Conservation (phyloP, 1,140 invertebrate genomes). For the Stratiolaelaps scimitus region DNA sequence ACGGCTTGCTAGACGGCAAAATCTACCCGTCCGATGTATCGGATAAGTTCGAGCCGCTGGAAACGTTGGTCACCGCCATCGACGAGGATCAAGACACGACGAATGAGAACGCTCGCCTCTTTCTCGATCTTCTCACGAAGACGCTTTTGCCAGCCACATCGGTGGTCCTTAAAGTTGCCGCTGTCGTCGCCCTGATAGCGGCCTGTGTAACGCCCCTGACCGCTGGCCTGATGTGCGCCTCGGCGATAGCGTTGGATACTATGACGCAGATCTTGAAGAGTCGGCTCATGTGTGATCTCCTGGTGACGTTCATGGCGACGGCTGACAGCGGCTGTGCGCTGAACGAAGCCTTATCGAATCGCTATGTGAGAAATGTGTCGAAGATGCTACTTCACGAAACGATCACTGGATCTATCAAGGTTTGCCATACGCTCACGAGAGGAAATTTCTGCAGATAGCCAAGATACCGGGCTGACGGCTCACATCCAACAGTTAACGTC, state of each 20-base stretch:
- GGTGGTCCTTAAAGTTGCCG: neutral
- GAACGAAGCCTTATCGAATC: conserved; percentile 1
- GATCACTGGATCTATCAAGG: neutral
- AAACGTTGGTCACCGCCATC: neutral
- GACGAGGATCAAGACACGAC: neutral
- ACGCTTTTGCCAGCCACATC: conserved; percentile 12
- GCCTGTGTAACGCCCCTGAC: neutral
- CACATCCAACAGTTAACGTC: too few species aligned
- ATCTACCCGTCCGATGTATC: neutral
- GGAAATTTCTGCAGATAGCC: conserved; percentile 1
- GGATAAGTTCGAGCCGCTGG: neutral
- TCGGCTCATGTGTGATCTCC: neutral
- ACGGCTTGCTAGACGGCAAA: neutral
- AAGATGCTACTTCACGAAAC: neutral
- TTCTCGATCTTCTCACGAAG: conserved; percentile 13
- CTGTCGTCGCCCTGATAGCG: neutral
- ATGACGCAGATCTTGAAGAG: conserved; percentile 6
- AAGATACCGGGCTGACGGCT: neutral
- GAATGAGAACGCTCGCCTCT: neutral
- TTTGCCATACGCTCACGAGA: neutral
- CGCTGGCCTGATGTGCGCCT: neutral
- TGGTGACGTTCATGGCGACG: neutral
- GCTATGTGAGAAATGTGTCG: neutral
- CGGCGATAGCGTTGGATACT: neutral
- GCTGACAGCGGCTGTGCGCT: neutral